Conservation (phyloP, 1,140 invertebrate genomes). For the Bombyx mori region DNA sequence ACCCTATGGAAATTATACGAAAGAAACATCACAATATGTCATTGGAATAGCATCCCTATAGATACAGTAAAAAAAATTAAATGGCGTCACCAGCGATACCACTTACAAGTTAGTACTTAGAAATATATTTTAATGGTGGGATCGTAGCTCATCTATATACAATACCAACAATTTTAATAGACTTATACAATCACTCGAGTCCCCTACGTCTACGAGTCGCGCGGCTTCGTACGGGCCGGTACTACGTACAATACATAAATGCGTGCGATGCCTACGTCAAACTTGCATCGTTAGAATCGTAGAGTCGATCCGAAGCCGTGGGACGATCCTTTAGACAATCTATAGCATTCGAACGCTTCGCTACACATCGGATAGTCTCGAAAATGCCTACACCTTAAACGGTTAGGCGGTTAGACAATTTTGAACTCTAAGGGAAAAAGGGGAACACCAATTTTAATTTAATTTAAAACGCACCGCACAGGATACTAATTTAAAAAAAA, state of each 20-base stretch:
- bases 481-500: constrained; percentile 20
- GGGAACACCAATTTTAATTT: constrained; percentile 30
- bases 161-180: constrained; percentile 66
- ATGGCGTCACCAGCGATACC: constrained; percentile 55
- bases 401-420: constrained; percentile 29
- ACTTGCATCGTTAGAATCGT: constrained; percentile 3
- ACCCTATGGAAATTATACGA: constrained; percentile 45
- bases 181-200: constrained; percentile 65
- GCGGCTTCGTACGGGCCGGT: too few species aligned
- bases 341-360: constrained; percentile 60
- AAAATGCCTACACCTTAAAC: constrained; percentile 55
- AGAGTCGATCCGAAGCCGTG: constrained; percentile 33
- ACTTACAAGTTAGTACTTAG: constrained; percentile 67
- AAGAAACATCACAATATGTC: constrained; percentile 65
- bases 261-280: too few species aligned
- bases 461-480: constrained; percentile 9
- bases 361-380: constrained; percentile 52
- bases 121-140: constrained; percentile 66
- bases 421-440: constrained; percentile 33
- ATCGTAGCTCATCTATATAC: constrained; percentile 68
- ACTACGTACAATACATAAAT: too few species aligned
- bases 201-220: constrained; percentile 32
- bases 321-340: constrained; percentile 41
- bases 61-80: constrained; percentile 44
- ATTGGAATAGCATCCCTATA: constrained; percentile 57